These are phyloP conservation scores for Drosophila atripex DNA, from an alignment of 2,888 invertebrate species.

Conservation along the genomic window DNA sequence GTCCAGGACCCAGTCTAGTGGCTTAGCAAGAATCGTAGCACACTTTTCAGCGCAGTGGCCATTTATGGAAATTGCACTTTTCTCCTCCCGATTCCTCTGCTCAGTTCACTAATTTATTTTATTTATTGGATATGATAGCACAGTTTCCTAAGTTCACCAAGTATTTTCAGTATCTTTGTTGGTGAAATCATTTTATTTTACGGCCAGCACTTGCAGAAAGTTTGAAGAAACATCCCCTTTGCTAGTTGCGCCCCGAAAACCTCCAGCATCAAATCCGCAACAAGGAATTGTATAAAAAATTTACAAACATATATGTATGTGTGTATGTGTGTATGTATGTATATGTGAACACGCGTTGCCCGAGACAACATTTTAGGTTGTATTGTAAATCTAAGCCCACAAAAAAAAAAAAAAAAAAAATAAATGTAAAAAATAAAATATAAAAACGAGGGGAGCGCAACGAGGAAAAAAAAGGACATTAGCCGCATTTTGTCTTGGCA, in stretches of 20 bases:
- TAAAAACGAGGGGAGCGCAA: slow-evolving; percentile 9
- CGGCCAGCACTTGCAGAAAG: slow-evolving; percentile 5
- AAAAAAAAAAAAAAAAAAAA: slow-evolving; percentile 29
- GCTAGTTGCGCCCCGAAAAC: background rate
- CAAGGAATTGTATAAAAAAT: slow-evolving; percentile 23
- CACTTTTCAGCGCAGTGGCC: slow-evolving; percentile 49
- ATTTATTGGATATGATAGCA: too few species aligned
- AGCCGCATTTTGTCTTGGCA: slow-evolving; percentile 77
- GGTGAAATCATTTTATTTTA: slow-evolving; percentile 13
- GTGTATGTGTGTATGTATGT: background rate
- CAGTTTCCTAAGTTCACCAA: too few species aligned
- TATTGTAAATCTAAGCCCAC: slow-evolving; percentile 73
- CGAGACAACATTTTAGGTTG: slow-evolving; percentile 53
- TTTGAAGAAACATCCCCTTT: background rate
- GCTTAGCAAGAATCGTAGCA: slow-evolving; percentile 44
- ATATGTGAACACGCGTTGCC: slow-evolving; percentile 30
- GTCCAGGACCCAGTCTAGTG: background rate
- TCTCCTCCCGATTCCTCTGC: slow-evolving; percentile 13
- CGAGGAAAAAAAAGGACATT: slow-evolving; percentile 62
- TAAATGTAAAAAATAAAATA: slow-evolving; percentile 17
- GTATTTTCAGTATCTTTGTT: too few species aligned
- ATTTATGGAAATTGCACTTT: slow-evolving; percentile 9
- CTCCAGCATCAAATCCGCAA: slow-evolving; percentile 36
- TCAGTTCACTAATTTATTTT: slow-evolving; percentile 2
- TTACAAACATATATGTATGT: too few species aligned